Percentiles rank a stretch among this genome's conserved stretches.
Conservation (phyloP, 2,113 vertebrate species). For the Engraulis encrasicolus region DNA sequence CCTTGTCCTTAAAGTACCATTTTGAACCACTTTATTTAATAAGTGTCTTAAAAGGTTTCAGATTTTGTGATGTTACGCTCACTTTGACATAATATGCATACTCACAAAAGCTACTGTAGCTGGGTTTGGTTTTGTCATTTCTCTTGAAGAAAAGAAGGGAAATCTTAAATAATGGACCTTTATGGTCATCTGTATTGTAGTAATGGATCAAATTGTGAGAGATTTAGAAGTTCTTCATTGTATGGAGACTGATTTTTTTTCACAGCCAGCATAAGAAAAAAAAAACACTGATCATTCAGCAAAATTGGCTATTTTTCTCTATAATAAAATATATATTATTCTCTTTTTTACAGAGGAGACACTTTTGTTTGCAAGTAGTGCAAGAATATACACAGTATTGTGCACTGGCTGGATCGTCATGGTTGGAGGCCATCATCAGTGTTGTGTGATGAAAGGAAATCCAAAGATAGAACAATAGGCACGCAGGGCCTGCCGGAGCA, state of each 20-base stretch:
- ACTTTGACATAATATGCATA: too few relatives aligned
- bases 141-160: too few relatives aligned
- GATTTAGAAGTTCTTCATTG: too few relatives aligned
- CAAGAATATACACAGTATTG: slow-evolving; percentile 31
- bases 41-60: too few relatives aligned
- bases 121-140: too few relatives aligned
- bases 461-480: slow-evolving; percentile 32
- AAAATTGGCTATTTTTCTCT: neutral
- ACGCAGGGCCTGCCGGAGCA: slow-evolving; percentile 27
- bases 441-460: slow-evolving; percentile 33
- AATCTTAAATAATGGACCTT: too few relatives aligned
- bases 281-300: neutral
- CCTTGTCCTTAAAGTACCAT: too few relatives aligned
- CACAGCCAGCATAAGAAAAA: neutral
- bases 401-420: slow-evolving; percentile 11
- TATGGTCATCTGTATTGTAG: too few relatives aligned
- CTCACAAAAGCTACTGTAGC: too few relatives aligned
- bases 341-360: neutral
- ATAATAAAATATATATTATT: neutral
- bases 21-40: too few relatives aligned
- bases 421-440: slow-evolving; percentile 14
- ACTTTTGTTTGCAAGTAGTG: neutral
- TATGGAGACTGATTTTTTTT: neutral
- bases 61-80: too few relatives aligned
- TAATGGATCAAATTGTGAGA: too few relatives aligned